Evolutionary conservation across 2,113 vertebrate species (phyloP), one percentile per base, ranked within the genome.

Genomic region (Lanius collurio): DNA sequence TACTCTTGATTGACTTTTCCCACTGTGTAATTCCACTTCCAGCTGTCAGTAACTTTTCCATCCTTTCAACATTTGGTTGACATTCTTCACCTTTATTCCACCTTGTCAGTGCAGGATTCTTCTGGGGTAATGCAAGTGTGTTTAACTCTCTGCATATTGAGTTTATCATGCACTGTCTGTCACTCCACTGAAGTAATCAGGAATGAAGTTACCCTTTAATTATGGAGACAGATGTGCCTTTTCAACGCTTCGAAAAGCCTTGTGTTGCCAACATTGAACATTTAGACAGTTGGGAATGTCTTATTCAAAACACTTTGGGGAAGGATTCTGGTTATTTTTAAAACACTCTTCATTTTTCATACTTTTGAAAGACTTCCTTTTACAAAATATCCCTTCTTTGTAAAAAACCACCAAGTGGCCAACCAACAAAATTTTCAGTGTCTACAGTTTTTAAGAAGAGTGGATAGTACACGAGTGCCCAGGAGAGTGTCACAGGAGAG

Each of bases 311-410:
- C 0, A 31, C 76, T 70, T 37, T 26, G n/a, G 68, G 94, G 87
- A 88, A 85, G 59, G 59, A 60, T 86, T 69, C 78, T 35, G 52
- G 57, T 92, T 85, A 49, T 86, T 97, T 97, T 93, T 81, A 92
- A 90, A 97, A 89, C 78, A 85, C 63, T 84, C 77, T 95, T 93
- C 74, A 60, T 95, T 97, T 70, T 70, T 94, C 69, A 31, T 70
- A 23, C 31, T 79, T 94, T 62, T 56, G 35, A 86, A 94, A 95
- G 55, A 80, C 39, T 84, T 76, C 13, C n/a, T 83, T 59, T 87
- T 39, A 42, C 20, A 67, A 71, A 89, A 76, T 50, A 65, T 2
- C 4, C 26, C 35, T 77, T 15, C 37, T 53, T 56, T 2, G 9
- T 55, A 26, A 84, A 80, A 91, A 42, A 10, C 0, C 1, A 3